A percentile compares a stretch with the other conserved stretches of the same genome.
phyloP scores from a whole-genome alignment of 92 coral and sea anemone species.

The Pocillopora grandis region DNA sequence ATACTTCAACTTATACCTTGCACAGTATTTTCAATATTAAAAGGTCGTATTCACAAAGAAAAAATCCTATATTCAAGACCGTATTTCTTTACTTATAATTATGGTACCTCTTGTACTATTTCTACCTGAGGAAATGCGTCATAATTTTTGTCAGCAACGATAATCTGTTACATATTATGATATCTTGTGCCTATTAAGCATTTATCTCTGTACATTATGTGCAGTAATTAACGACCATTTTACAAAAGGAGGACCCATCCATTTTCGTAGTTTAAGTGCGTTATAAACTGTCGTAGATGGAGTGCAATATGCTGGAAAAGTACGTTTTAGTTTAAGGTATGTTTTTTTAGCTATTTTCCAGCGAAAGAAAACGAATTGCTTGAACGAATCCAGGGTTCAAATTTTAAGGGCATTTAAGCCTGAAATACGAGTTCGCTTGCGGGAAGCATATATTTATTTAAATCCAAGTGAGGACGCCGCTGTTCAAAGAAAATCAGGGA shows the following conservation, averaged over 20 bases:
- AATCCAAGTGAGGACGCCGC: not conserved
- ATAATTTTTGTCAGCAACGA: not conserved
- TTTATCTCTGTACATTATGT: constrained; percentile 1
- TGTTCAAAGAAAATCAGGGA: no score
- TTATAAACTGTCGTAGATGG: not conserved
- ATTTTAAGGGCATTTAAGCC: not conserved
- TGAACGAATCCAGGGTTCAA: no score
- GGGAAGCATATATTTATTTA: no score
- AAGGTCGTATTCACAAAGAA: no score
- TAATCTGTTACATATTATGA: not conserved
- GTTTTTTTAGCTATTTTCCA: no score
- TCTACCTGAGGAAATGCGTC: not conserved
- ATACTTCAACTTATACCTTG: no score
- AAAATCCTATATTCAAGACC: no score
- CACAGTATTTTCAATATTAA: no score
- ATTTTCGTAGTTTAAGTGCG: not conserved
- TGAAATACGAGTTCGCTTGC: not conserved
- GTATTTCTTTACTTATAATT: no score
- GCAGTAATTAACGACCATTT: not conserved
- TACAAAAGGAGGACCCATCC: not conserved
- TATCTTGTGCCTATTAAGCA: not conserved
- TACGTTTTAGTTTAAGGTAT: no score
- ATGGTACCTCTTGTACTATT: not conserved
- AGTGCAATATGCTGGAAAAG: no score
- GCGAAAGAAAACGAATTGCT: no score